A percentile compares a stretch with the other conserved stretches of the same genome.
phyloP scores from a whole-genome alignment of 2,888 invertebrate genomes.

The Leptodirus hochenwartii region DNA sequence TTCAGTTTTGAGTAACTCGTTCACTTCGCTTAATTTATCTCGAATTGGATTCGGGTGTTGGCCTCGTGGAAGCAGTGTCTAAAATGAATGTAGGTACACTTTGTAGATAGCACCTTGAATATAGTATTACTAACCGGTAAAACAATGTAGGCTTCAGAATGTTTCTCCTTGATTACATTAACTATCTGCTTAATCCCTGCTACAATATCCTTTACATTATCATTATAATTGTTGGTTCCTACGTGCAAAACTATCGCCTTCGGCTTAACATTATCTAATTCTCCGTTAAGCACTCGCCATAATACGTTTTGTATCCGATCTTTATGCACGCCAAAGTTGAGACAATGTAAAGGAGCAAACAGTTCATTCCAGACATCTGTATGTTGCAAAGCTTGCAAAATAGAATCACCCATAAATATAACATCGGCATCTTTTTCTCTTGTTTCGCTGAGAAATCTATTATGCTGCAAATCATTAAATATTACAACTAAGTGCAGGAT shows the following conservation, averaged over 20 bases:
- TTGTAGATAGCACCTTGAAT: conserved; percentile 1
- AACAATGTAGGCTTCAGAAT: conserved; percentile 64
- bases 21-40: conserved; percentile 58
- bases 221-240: conserved; percentile 73
- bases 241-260: conserved; percentile 76
- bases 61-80: conserved; percentile 80
- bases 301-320: conserved; percentile 79
- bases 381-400: conserved; percentile 64
- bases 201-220: conserved; percentile 62
- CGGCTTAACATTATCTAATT: conserved; percentile 73
- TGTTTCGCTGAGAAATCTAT: conserved; percentile 66
- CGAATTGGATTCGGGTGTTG: conserved; percentile 67
- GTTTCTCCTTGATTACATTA: conserved; percentile 51
- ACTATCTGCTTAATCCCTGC: conserved; percentile 69
- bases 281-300: conserved; percentile 81
- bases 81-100: conserved; percentile 21
- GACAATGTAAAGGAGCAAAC: conserved; percentile 80
- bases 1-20: conserved; percentile 48
- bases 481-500: neutral
- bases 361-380: conserved; percentile 78
- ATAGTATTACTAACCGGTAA: conserved; percentile 48
- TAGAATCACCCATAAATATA: conserved; percentile 78
- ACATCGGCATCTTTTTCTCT: conserved; percentile 86
- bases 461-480: conserved; percentile 42
- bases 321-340: conserved; percentile 79